Evolutionary conservation across 2,797 vertebrate species (phyloP).

Genomic region (Anniella stebbinsi): DNA sequence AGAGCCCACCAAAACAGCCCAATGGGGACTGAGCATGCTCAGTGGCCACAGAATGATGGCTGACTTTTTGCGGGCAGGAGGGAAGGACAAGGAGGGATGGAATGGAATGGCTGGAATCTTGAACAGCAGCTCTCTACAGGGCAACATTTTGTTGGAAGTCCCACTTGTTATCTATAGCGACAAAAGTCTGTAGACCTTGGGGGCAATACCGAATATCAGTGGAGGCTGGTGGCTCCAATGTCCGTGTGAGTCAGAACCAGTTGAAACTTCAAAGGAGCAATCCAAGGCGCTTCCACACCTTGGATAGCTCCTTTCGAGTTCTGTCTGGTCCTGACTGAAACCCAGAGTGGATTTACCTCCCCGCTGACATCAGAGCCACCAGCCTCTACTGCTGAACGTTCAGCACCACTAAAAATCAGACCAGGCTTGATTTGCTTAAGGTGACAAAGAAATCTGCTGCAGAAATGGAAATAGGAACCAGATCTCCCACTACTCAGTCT

Average conservation of each 20-base stretch:
- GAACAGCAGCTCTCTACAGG: too few relatives aligned
- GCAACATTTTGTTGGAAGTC: neutral
- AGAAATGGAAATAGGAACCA: constrained; percentile 22
- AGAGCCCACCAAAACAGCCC: neutral
- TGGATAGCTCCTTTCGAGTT: too few relatives aligned
- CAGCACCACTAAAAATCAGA: constrained; percentile 4
- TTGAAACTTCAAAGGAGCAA: too few relatives aligned
- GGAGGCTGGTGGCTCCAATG: too few relatives aligned
- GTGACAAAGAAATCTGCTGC: constrained; percentile 23
- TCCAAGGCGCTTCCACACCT: too few relatives aligned
- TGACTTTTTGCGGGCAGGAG: neutral
- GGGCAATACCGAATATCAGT: neutral
- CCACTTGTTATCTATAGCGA: constrained; percentile 16
- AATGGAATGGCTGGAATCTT: neutral
- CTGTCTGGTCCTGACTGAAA: too few relatives aligned
- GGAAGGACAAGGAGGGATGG: neutral
- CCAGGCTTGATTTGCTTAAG: constrained; percentile 5
- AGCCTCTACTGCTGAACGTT: neutral
- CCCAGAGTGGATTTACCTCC: too few relatives aligned
- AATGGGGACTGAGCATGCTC: neutral
- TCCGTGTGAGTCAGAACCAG: too few relatives aligned
- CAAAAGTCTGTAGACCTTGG: neutral
- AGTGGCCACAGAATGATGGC: neutral
- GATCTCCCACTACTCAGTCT: neutral
- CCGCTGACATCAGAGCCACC: too few relatives aligned